phyloP scores from a whole-genome alignment of 2,797 vertebrate species.

The Euthynnus affinis region DNA sequence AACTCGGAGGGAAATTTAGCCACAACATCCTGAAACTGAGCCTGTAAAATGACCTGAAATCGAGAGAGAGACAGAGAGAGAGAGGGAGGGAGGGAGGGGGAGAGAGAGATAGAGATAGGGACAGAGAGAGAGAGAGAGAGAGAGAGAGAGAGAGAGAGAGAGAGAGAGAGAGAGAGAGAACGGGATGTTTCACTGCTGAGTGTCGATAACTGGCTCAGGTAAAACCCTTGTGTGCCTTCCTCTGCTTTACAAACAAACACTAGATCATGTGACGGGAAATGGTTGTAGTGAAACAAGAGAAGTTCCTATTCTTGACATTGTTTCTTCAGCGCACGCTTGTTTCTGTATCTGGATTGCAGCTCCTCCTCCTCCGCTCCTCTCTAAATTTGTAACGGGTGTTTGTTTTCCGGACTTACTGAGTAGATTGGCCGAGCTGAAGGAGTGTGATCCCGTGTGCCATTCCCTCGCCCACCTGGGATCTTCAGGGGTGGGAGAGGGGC shows the following conservation, averaged over 20 bases:
- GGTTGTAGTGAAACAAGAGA: not conserved
- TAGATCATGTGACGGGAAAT: constrained; percentile 52
- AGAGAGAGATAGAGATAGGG: no score
- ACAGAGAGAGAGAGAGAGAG: no score
- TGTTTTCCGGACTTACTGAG: constrained; percentile 79
- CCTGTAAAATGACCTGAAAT: not conserved
- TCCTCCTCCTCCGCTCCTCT: not conserved
- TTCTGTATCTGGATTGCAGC: not conserved
- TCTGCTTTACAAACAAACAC: constrained; percentile 7
- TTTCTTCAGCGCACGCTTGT: not conserved
- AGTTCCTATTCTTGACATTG: not conserved
- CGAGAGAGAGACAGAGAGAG: no score
- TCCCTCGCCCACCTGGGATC: constrained; percentile 99
- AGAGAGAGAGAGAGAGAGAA: no score
- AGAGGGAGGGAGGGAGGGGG: no score
- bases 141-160: no score
- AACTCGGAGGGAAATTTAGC: not conserved
- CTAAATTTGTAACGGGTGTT: no score
- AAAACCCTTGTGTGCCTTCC: not conserved
- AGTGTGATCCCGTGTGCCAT: constrained; percentile 99
- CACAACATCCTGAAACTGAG: not conserved
- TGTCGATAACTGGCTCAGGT: not conserved
- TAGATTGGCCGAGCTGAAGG: constrained; percentile 93
- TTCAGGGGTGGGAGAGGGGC: constrained; percentile 99
- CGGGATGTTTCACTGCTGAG: not conserved